Evolutionary conservation across 2,888 invertebrate genomes (phyloP).

Genomic region (Nymphalis urticae): DNA sequence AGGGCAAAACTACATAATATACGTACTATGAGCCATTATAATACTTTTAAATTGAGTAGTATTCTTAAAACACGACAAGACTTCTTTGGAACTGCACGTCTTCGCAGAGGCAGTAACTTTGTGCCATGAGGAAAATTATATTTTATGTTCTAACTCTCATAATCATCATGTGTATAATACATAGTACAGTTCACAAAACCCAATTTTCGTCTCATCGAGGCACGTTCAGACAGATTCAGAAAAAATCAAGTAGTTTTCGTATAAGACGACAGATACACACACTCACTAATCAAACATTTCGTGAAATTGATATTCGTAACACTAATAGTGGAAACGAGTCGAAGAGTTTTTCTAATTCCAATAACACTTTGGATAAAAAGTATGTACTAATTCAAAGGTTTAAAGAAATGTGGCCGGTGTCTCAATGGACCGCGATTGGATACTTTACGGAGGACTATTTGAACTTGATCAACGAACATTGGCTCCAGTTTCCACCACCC

Average conservation of each 20-base stretch:
- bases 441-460: conserved; percentile 82
- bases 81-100: conserved; percentile 61
- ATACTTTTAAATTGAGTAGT: conserved; percentile 9
- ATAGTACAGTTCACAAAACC: conserved; percentile 43
- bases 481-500: conserved; percentile 87
- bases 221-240: conserved; percentile 6
- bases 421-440: conserved; percentile 77
- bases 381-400: conserved; percentile 59
- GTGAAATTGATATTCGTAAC: conserved; percentile 16
- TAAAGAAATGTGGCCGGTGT: conserved; percentile 68
- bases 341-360: conserved; percentile 27
- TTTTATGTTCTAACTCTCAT: conserved; percentile 48
- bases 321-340: conserved; percentile 27
- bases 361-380: conserved; percentile 44
- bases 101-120: conserved; percentile 23
- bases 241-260: conserved; percentile 19
- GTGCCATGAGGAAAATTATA: conserved; percentile 54
- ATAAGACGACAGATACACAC: conserved; percentile 23
- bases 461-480: conserved; percentile 85
- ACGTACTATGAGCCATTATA: background rate
- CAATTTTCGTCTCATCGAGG: conserved; percentile 14
- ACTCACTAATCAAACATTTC: conserved; percentile 17
- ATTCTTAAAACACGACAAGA: conserved; percentile 54
- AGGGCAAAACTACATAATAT: conserved; percentile 45
- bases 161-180: conserved; percentile 51